A percentile compares a stretch with the other conserved stretches of the same genome.
Evolutionary conservation across 2,797 vertebrate species (phyloP).

Genomic region (Bradypus variegatus): DNA sequence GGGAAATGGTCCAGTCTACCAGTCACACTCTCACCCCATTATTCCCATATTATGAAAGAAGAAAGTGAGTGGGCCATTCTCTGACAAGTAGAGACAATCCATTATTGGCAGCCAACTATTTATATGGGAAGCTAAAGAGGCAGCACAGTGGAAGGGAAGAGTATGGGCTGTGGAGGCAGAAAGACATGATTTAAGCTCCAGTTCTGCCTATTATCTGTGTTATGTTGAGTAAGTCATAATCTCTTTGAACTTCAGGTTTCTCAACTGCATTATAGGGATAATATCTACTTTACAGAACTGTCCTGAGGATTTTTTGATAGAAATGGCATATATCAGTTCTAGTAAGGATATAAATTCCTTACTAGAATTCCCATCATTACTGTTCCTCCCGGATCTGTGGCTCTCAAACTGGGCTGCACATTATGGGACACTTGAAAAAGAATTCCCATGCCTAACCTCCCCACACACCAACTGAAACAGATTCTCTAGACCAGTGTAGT

Average conservation of each 20-base stretch:
- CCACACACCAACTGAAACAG: background rate
- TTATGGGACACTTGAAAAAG: background rate
- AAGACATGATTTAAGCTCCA: background rate
- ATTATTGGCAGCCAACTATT: background rate
- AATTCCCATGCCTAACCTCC: background rate
- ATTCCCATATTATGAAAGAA: background rate
- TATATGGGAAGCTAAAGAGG: background rate
- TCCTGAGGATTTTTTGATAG: background rate
- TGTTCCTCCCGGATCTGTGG: background rate
- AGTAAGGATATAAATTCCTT: background rate
- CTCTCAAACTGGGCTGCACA: background rate
- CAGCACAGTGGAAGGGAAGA: rapidly evolving
- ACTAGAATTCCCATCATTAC: background rate
- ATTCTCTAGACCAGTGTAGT: background rate
- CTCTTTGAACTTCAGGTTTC: background rate
- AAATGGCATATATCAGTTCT: background rate
- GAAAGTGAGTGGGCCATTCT: rapidly evolving
- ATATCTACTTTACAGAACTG: background rate
- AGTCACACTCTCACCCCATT: background rate
- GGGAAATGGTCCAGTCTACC: background rate
- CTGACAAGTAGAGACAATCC: background rate
- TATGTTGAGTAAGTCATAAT: background rate
- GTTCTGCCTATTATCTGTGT: background rate
- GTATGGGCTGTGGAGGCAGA: background rate
- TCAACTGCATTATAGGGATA: background rate